phyloP scores from a whole-genome alignment of 2,888 invertebrate genomes.

The Pyrochroa serraticornis region DNA sequence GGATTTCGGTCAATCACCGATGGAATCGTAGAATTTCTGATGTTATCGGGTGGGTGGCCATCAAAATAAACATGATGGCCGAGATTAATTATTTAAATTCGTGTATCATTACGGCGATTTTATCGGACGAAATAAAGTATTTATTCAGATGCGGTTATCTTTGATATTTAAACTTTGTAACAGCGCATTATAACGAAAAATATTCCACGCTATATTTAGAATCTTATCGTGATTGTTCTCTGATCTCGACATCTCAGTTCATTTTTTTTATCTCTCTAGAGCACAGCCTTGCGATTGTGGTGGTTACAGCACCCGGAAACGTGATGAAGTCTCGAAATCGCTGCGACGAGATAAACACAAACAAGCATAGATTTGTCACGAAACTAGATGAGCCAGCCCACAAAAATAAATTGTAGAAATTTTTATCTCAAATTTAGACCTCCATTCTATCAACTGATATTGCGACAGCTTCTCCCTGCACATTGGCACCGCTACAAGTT shows the following conservation, averaged over 20 bases:
- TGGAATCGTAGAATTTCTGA: slow-evolving; percentile 17
- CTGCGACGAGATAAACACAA: no score
- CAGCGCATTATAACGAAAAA: slow-evolving; percentile 21
- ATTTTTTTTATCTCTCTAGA: not conserved
- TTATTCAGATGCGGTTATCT: slow-evolving; percentile 32
- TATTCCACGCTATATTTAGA: slow-evolving; percentile 30
- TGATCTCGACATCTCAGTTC: slow-evolving; percentile 19
- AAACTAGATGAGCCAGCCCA: no score
- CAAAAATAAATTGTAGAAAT: no score
- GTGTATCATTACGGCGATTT: slow-evolving; percentile 36
- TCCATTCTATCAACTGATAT: no score
- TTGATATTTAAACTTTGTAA: slow-evolving; percentile 32
- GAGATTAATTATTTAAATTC: slow-evolving; percentile 42
- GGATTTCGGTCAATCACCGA: not conserved
- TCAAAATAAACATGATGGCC: slow-evolving; percentile 40
- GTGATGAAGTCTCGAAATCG: no score
- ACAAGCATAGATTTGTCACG: no score
- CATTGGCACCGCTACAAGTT: no score
- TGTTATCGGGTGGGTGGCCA: slow-evolving; percentile 35
- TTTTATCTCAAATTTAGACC: no score
- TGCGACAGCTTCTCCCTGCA: no score
- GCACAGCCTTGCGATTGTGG: no score
- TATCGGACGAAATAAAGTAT: slow-evolving; percentile 33
- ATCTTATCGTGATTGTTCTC: slow-evolving; percentile 27
- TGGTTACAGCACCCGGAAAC: no score